Base-by-base conservation (phyloP, 2,888 invertebrate genomes). In the Ligdia adustata region DNA sequence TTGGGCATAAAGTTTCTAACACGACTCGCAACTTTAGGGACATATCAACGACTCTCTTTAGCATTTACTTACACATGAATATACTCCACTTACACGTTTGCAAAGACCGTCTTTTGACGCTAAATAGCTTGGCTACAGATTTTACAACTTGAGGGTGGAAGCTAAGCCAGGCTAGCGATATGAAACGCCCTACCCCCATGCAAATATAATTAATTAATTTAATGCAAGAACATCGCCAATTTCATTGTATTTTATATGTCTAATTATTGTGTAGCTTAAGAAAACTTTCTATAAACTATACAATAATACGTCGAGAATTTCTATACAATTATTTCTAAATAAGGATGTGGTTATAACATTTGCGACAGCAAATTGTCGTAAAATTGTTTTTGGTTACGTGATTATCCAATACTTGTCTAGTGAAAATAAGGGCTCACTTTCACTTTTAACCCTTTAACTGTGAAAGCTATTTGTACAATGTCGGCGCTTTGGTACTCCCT, bases 381-480 rank as follows among this genome's bases (percentile, higher is more conserved):
- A 65, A 67, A 71, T 66, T 63, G 57, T 64, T 69, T 66, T 47
- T 45, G 38, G 52, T 52, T 52, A 50, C 47, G 47, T 50, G 54
- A 63, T 61, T 56, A 61, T 54, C 42, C 46, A 39, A 58, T 60
- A 55, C 45, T 47, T 28, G 44, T 50, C 22, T 13, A 44, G 48
- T 48, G 32, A 55, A 60, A 59, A 60, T 33, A 57, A 58, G 53
- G 46, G 58, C 54, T 27, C 16, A 43, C 66, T 70, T 67, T 71
- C 66, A 52, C 65, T 57, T 38, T 59, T 62, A 65, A 60, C 64
- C 64, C 66, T 69, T 64, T 50, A 57, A 60, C 41, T 44, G 63
- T 52, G 69, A 73, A 72, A 72, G 65, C 60, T 60, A 60, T 64
- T 59, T 60, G 46, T 57, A 52, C 51, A 64, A 52, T 57, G 38